Conservation (phyloP, 2,888 invertebrate species). For the Cephus rjabovi region DNA sequence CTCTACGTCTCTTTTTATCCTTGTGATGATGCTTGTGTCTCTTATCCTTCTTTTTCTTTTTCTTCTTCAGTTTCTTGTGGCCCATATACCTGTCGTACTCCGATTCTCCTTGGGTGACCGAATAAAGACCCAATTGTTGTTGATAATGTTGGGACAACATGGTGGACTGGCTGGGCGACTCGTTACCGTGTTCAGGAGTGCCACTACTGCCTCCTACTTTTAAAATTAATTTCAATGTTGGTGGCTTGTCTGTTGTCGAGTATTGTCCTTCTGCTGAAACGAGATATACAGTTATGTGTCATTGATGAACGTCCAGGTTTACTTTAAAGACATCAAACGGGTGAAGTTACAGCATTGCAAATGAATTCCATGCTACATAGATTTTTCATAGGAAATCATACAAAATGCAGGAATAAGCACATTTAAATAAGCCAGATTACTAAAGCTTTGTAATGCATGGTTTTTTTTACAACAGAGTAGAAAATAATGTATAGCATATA, state of each 20-base stretch:
- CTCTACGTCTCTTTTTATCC: constrained; percentile 73
- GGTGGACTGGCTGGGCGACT: constrained; percentile 49
- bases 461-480: no score
- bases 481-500: not conserved
- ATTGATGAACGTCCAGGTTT: not conserved
- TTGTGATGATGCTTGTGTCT: constrained; percentile 81
- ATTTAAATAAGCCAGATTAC: not conserved
- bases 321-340: not conserved
- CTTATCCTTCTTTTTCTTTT: constrained; percentile 83
- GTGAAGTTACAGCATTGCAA: not conserved
- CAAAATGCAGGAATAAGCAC: not conserved
- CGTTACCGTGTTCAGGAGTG: constrained; percentile 72
- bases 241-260: constrained; percentile 66
- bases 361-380: not conserved
- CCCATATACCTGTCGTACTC: constrained; percentile 61
- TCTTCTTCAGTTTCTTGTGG: constrained; percentile 81
- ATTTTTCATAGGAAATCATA: not conserved
- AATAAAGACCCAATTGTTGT: constrained; percentile 62
- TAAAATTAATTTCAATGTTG: constrained; percentile 77
- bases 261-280: constrained; percentile 49
- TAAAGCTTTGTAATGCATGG: not conserved
- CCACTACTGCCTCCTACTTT: constrained; percentile 78
- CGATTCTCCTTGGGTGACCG: constrained; percentile 56
- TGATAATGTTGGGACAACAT: constrained; percentile 63
- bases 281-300: not conserved